Percentiles rank a stretch among this genome's conserved stretches.
phyloP scores from a whole-genome alignment of 2,113 vertebrate genomes.

The Pomatostomus ruficeps region DNA sequence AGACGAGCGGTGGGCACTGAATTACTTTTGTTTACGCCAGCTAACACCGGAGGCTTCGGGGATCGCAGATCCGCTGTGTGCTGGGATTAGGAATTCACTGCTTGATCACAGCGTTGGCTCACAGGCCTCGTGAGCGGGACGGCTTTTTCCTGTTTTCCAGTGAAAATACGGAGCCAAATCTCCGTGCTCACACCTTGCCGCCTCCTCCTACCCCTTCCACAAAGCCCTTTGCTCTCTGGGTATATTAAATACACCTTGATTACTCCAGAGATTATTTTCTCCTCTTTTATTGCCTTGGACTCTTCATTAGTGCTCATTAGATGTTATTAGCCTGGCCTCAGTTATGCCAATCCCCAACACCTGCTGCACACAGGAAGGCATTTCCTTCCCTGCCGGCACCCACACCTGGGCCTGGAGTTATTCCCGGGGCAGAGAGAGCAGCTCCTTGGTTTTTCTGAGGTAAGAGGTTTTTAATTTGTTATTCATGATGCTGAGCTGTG shows the following conservation, averaged over 20 bases:
- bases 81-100: background rate
- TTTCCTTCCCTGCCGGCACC: background rate
- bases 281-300: constrained; percentile 14
- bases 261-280: constrained; percentile 1
- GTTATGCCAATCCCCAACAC: background rate
- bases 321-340: constrained; percentile 4
- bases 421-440: background rate
- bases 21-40: background rate
- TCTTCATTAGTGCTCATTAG: constrained; percentile 32
- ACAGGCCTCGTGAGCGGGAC: background rate
- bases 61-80: background rate
- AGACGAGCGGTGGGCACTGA: background rate
- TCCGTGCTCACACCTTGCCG: background rate
- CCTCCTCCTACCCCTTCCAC: background rate
- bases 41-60: background rate
- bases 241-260: background rate
- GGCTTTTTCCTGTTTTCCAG: background rate
- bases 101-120: background rate
- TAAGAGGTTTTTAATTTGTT: constrained; percentile 16
- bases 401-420: background rate
- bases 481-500: background rate
- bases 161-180: background rate
- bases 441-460: background rate
- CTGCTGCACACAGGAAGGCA: background rate
- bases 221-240: background rate